Evolutionary conservation across 2,888 invertebrate genomes (phyloP).

Genomic region (Drosophila greeni): DNA sequence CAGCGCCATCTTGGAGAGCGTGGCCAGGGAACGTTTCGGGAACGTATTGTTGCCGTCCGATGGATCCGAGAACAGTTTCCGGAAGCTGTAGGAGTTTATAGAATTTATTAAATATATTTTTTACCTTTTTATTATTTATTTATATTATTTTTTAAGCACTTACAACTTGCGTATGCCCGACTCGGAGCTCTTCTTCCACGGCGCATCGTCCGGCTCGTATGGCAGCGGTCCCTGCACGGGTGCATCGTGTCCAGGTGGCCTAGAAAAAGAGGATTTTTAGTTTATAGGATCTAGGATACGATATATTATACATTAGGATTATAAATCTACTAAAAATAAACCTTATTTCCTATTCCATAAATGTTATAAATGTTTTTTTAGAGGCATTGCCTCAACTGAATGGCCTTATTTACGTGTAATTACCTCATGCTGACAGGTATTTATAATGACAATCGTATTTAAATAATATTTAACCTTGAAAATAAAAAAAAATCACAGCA

Average conservation of each 20-base stretch:
- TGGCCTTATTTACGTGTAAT: neutral
- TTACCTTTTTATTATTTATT: neutral
- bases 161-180: slow-evolving; percentile 95
- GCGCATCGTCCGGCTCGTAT: slow-evolving; percentile 97
- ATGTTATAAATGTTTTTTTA: neutral
- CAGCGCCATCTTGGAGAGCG: slow-evolving; percentile 87
- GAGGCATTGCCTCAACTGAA: neutral
- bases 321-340: neutral
- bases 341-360: neutral
- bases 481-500: neutral
- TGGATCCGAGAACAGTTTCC: slow-evolving; percentile 90
- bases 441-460: neutral
- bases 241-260: slow-evolving; percentile 86
- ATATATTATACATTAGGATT: too few species aligned
- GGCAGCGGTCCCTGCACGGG: slow-evolving; percentile 98
- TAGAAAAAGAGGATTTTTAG: too few species aligned
- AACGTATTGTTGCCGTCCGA: slow-evolving; percentile 81
- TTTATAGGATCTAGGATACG: too few species aligned
- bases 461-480: slow-evolving; percentile 9
- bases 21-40: slow-evolving; percentile 89
- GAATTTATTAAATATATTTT: fast-evolving
- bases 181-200: slow-evolving; percentile 90
- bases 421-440: neutral
- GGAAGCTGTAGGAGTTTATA: slow-evolving; percentile 83
- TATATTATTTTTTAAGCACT: slow-evolving; percentile 77